Conservation (phyloP, 2,113 vertebrate species). For the Hepsetus odoe region DNA sequence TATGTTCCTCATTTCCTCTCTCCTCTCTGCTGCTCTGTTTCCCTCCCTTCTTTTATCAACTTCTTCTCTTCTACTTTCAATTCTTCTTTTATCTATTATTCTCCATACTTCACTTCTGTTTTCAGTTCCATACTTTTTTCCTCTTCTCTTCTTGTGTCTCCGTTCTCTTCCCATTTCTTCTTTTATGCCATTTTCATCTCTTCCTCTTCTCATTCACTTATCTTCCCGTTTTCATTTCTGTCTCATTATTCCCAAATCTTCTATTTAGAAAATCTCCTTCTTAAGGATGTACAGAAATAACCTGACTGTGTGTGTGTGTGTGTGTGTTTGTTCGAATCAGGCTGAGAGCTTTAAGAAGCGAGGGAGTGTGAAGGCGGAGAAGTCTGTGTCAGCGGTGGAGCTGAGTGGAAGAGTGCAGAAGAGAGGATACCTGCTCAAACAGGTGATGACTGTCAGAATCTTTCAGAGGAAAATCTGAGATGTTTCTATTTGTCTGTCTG, state of each 20-base stretch:
- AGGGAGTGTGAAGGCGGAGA: conserved; percentile 79
- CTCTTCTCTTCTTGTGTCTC: conserved; percentile 3
- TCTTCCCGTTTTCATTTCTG: background rate
- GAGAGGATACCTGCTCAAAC: conserved; percentile 91
- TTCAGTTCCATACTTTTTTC: background rate
- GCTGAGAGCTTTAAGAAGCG: conserved; percentile 84
- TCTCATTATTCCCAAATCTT: background rate
- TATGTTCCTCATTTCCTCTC: conserved; percentile 67
- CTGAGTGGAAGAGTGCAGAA: conserved; percentile 86
- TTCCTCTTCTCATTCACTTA: background rate
- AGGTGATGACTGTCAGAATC: conserved; percentile 84
- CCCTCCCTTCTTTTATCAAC: background rate
- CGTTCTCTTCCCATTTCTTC: background rate
- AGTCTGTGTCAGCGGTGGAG: conserved; percentile 81
- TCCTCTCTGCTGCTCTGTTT: background rate
- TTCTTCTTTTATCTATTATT: background rate
- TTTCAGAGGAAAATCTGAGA: too few relatives aligned
- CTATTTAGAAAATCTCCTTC: too few relatives aligned
- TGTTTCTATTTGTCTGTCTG: too few relatives aligned
- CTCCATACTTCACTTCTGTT: background rate
- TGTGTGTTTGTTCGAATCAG: conserved; percentile 64
- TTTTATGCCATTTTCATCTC: background rate
- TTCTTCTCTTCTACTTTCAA: background rate
- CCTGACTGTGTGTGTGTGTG: background rate
- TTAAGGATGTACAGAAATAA: background rate